phyloP scores from a whole-genome alignment of 1,140 invertebrate species.

The Pissodes strobi region DNA sequence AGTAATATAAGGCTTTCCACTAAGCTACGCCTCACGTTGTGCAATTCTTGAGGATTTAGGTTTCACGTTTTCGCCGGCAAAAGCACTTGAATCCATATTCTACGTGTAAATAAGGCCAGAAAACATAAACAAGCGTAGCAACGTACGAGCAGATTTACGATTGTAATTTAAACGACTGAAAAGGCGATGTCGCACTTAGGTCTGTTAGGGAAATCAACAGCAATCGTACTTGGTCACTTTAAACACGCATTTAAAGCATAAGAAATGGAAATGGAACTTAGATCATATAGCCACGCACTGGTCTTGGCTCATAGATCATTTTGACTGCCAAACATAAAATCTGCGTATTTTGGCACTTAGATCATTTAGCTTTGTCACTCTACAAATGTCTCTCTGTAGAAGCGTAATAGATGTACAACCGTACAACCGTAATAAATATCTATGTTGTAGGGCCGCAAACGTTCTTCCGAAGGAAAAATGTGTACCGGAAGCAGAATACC shows the following conservation, averaged over 20 bases:
- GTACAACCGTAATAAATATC: too few species aligned
- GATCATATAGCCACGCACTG: background rate
- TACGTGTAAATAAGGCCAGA: too few species aligned
- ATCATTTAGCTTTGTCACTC: slow-evolving; percentile 1
- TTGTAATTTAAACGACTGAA: background rate
- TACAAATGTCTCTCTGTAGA: too few species aligned
- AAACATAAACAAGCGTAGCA: background rate
- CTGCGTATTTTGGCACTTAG: slow-evolving; percentile 5
- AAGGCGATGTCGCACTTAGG: background rate
- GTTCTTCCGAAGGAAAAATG: too few species aligned
- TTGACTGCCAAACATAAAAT: slow-evolving; percentile 1
- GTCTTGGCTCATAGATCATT: slow-evolving; percentile 1
- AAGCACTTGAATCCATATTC: slow-evolving; percentile 4
- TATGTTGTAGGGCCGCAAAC: too few species aligned
- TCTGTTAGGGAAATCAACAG: background rate
- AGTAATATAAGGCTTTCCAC: slow-evolving; percentile 1
- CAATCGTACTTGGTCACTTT: background rate
- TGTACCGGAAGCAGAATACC: too few species aligned
- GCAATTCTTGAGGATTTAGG: background rate
- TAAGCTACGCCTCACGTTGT: background rate
- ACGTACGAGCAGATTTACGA: background rate
- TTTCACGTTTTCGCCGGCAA: background rate
- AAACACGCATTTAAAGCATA: background rate
- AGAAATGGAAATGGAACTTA: background rate
- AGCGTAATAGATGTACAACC: too few species aligned